Base-by-base conservation (phyloP, 2,888 invertebrate genomes). In the Chrysolina oricalcia region DNA sequence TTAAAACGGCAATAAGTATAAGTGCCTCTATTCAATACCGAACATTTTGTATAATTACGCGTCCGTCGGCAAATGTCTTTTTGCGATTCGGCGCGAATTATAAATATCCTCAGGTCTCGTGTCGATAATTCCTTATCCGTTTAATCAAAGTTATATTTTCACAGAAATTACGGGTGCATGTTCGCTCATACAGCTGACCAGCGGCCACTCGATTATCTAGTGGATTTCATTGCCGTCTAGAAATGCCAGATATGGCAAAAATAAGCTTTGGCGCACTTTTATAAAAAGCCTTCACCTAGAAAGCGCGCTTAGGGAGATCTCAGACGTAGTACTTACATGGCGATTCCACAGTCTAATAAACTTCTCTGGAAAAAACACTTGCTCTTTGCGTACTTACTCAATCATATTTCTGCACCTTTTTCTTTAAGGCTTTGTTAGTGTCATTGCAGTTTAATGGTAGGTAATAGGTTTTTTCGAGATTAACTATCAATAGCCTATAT, bases 141-240 rank as follows among this genome's bases (percentile, higher is more conserved):
- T 63, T 23, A 70, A 81, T 81, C 80, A 72, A 50, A 69, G 64
- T 75, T 65, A 74, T 80, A 79, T 79, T 77, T 81, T 77, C 75
- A 78, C 77, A 74, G 79, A 79, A 81, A 80, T 80, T 76, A 76
- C 71, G 75, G 78, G 76, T 78, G 80, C 81, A 80, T 81, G 81
- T 74, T 78, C 73, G 71, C 70, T 75, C 67, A 73, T 65, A 74
- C 78, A 76, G 72, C 75, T 77, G 78, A 76, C 76, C 75, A 70
- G 67, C 73, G 62, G 59, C 50, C 70, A 70, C 70, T 73, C 78
- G 78, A 78, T 72, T 78, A 76, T 80, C 78, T 76, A 70, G 76
- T 76, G 77, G 73, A 79, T 76, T 77, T 78, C 80, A 81, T 78
- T 80, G 81, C 79, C 79, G 77, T 73, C 72, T 41, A 63, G 76